Evolutionary conservation across 2,113 vertebrate genomes (phyloP), one percentile per base, ranked within the genome.

Genomic region (Cyanistes caeruleus): DNA sequence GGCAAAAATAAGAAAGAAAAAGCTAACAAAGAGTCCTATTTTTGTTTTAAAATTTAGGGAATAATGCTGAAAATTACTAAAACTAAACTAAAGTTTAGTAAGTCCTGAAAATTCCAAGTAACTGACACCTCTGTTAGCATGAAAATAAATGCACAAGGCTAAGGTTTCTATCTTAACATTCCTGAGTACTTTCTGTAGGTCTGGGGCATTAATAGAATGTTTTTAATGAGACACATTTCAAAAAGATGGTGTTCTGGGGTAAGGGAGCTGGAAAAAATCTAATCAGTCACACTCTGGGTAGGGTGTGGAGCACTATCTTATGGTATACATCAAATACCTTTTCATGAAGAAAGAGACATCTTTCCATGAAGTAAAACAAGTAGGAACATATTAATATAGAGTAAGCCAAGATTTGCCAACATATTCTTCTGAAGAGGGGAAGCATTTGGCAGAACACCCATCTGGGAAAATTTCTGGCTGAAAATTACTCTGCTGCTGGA

Each of bases 251-350:
- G 20, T 49, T 79, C n/a, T 72, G 8, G 37, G 7, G 16, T 24
- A 58, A 76, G 28, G 25, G 11, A 67, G 15, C 5, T 75, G 31
- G 22, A 62, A 59, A 75, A 67, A 62, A 12, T 49, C 21, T 53
- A 30, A 39, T 30, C 30, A 21, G 15, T 63, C 1, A 1, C 11
- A 37, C 17, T 28, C n/a, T 24, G 4, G 16, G 5, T 27, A 48
- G 49, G 56, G 13, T 11, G 11, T 10, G 49, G 31, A 70, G 19
- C 13, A 72, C 17, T 25, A 5, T 43, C 41, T 79, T 79, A 62
- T 4, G 11, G 18, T 12, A 53, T 33, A 48, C 0, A 0, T 15
- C 19, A 44, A 67, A 44, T 2, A 35, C 10, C 10, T 59, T 89
- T 79, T 37, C 27, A 27, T 35, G 44, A 67, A 76, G 74, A 86